Evolutionary conservation across 2,797 vertebrate species (phyloP).

Genomic region (Novumbra hubbsi): DNA sequence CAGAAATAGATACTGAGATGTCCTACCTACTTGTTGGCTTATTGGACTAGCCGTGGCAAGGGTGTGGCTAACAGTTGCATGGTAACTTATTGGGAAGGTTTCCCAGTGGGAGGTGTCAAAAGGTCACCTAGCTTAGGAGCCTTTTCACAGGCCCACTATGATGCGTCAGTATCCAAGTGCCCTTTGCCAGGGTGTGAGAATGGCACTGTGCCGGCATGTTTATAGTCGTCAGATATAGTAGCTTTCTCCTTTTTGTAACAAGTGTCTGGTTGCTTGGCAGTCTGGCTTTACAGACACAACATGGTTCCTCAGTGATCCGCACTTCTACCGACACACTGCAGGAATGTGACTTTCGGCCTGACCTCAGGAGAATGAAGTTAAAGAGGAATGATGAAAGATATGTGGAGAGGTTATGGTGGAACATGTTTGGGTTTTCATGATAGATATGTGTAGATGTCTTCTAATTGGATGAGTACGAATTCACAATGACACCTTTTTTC

Average conservation of each 20-base stretch:
- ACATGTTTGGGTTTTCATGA: conserved; percentile 4
- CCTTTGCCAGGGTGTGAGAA: neutral
- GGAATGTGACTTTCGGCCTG: conserved; percentile 50
- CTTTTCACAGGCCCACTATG: too few species aligned
- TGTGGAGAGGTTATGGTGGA: neutral
- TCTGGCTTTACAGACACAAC: neutral
- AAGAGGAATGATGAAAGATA: conserved; percentile 41
- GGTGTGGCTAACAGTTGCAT: neutral
- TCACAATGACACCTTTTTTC: too few species aligned
- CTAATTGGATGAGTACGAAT: too few species aligned
- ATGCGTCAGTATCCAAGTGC: neutral
- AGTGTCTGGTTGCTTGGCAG: too few species aligned
- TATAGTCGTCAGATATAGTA: neutral
- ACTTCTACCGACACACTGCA: conserved; percentile 31
- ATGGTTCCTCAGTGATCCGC: conserved; percentile 28
- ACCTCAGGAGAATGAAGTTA: conserved; percentile 50
- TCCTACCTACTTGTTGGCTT: neutral
- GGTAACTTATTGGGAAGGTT: neutral
- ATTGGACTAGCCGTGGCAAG: neutral
- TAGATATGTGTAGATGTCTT: neutral
- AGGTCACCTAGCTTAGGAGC: too few species aligned
- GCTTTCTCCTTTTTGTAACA: conserved; percentile 7
- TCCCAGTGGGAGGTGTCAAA: neutral
- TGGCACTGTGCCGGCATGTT: neutral
- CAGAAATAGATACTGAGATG: neutral